Conservation (phyloP, 1,140 invertebrate species). For the Amphibalanus amphitrite region DNA sequence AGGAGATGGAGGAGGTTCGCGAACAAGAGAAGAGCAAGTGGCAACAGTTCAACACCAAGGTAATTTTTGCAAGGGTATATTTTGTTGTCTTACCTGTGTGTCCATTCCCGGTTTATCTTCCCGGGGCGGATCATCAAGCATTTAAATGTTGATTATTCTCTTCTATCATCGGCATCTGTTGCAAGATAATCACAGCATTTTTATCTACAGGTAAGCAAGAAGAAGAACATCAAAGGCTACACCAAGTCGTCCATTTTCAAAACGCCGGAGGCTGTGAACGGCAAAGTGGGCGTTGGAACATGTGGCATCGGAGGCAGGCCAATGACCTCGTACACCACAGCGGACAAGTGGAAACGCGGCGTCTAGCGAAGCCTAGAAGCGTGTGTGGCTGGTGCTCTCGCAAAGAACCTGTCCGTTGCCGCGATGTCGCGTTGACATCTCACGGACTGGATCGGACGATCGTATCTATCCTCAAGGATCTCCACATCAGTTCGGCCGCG, state of each 20-base stretch:
- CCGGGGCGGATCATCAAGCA: not conserved
- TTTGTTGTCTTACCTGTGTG: not conserved
- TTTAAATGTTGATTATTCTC: not conserved
- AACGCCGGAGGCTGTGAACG: conserved; percentile 76
- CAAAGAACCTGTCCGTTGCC: no score
- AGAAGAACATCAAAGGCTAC: conserved; percentile 41
- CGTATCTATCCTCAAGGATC: no score
- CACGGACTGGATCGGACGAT: no score
- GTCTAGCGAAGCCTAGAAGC: no score
- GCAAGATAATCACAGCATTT: conserved; percentile 11
- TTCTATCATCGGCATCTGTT: conserved; percentile 1
- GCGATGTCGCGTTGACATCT: no score
- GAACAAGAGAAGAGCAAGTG: conserved; percentile 94
- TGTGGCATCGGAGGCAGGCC: conserved; percentile 85
- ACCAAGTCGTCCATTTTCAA: conserved; percentile 91
- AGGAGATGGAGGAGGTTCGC: conserved; percentile 83
- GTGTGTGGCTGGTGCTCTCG: no score
- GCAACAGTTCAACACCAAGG: conserved; percentile 78
- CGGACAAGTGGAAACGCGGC: conserved; percentile 54
- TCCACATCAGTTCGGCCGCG: no score
- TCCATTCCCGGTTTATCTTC: not conserved
- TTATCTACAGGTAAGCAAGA: conserved; percentile 31
- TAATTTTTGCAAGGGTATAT: conserved; percentile 22
- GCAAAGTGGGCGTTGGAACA: conserved; percentile 85
- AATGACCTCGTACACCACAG: conserved; percentile 77